phyloP scores from a whole-genome alignment of 2,113 vertebrate species.

The Calyptomena viridis region DNA sequence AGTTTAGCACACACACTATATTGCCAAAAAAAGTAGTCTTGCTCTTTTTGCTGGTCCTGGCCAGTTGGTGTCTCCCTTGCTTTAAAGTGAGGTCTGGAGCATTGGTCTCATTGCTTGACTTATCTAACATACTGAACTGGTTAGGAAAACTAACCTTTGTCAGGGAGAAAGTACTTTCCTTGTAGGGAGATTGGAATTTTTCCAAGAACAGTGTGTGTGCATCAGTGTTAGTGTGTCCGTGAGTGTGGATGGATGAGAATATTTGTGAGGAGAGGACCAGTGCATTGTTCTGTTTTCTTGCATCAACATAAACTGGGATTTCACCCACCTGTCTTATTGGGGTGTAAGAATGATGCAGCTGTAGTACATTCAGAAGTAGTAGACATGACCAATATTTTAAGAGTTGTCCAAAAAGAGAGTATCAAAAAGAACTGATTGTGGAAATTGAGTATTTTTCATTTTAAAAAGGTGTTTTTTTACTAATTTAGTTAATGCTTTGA shows the following conservation, averaged over 20 bases:
- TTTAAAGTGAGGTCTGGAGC: neutral
- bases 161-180: neutral
- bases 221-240: neutral
- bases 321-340: neutral
- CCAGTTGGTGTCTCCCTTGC: too few relatives aligned
- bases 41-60: neutral
- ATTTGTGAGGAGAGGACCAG: neutral
- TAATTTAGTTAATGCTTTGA: neutral
- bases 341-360: neutral
- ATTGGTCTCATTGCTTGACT: neutral
- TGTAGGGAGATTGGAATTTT: neutral
- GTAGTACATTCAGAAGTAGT: neutral
- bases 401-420: neutral
- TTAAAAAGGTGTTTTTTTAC: fast-evolving
- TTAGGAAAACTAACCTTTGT: neutral
- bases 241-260: neutral
- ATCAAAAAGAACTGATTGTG: neutral
- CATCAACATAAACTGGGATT: neutral
- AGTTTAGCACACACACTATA: neutral
- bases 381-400: neutral
- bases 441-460: neutral
- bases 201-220: neutral
- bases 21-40: neutral
- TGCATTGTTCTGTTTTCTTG: neutral
- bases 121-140: neutral